A percentile compares a stretch with the other conserved stretches of the same genome.
phyloP scores from a whole-genome alignment of 2,113 vertebrate genomes.

The Toxotes jaculatrix region DNA sequence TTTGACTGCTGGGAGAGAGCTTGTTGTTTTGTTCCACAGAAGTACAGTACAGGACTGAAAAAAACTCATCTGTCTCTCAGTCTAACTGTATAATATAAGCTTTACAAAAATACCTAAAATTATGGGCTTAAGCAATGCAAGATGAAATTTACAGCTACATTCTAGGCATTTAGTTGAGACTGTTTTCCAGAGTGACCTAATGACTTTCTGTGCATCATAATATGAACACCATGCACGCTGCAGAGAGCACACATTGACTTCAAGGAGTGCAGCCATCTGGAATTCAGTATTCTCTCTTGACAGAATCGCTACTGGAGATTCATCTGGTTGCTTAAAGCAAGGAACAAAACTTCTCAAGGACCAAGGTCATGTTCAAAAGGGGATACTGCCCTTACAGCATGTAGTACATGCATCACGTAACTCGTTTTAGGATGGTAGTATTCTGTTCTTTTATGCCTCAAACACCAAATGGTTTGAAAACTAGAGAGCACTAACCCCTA shows the following conservation, averaged over 20 bases:
- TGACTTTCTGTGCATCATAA: conserved; percentile 4
- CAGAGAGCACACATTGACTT: conserved; percentile 36
- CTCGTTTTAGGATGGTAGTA: too few species aligned
- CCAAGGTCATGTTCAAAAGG: conserved; percentile 1
- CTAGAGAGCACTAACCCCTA: not conserved
- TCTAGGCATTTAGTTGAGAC: not conserved
- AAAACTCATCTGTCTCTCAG: too few species aligned
- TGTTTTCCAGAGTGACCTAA: not conserved
- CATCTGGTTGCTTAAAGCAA: conserved; percentile 20
- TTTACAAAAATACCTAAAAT: not conserved
- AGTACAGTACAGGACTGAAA: too few species aligned
- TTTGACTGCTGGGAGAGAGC: too few species aligned
- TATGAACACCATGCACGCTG: conserved; percentile 4
- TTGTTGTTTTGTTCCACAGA: too few species aligned
- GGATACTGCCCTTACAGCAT: not conserved
- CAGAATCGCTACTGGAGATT: conserved; percentile 26
- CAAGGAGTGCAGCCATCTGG: conserved; percentile 54
- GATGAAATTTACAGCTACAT: not conserved
- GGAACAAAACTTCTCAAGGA: conserved; percentile 8
- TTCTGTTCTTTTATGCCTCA: too few species aligned
- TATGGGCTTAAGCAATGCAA: not conserved
- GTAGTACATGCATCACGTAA: not conserved
- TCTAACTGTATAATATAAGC: too few species aligned
- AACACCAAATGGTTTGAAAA: too few species aligned
- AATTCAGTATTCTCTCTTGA: conserved; percentile 28